These are phyloP conservation scores for Choreutis nemorana DNA, from an alignment of 2,888 invertebrate genomes.

Conservation along the genomic window DNA sequence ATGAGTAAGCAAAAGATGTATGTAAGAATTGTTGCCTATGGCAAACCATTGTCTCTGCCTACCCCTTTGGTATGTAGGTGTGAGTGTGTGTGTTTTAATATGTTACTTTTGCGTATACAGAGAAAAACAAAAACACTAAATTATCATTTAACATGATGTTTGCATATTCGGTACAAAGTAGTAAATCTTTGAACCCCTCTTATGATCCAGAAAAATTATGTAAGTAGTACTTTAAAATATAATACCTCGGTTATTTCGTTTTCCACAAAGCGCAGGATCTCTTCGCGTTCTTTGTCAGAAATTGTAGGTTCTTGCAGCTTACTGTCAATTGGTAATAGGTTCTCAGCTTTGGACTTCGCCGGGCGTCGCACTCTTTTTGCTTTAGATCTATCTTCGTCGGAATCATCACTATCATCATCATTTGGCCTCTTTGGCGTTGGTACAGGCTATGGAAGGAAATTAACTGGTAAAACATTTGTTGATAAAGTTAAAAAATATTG, in stretches of 20 bases:
- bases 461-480: neutral
- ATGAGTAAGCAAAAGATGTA: no score
- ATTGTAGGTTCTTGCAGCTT: constrained; percentile 69
- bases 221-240: no score
- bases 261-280: constrained; percentile 85
- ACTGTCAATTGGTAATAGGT: constrained; percentile 35
- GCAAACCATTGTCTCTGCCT: no score
- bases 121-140: no score
- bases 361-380: constrained; percentile 69
- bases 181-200: no score
- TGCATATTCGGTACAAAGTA: no score
- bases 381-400: constrained; percentile 70
- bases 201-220: no score
- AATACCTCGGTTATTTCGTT: constrained; percentile 82
- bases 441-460: constrained; percentile 69
- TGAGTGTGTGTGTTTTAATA: no score
- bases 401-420: constrained; percentile 72
- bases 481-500: neutral
- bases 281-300: constrained; percentile 78
- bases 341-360: constrained; percentile 56
- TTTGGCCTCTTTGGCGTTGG: constrained; percentile 80
- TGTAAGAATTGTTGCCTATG: no score
- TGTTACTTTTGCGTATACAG: no score
- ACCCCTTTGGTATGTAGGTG: no score
- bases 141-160: no score